Conservation (phyloP, 92 coral and sea anemone species). For the Porites divaricata region DNA sequence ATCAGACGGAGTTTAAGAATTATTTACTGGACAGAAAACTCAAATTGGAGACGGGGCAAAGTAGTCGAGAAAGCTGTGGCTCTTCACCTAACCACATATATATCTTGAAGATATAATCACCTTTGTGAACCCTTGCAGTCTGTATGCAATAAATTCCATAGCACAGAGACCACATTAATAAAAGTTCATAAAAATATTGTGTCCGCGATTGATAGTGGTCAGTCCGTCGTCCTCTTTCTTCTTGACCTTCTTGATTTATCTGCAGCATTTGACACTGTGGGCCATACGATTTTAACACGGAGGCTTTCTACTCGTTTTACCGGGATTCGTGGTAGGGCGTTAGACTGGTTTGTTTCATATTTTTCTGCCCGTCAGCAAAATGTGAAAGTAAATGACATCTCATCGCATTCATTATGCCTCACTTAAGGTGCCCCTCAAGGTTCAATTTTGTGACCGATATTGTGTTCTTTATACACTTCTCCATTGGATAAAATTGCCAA, state of each 20-base stretch:
- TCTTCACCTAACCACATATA: conserved; percentile 7
- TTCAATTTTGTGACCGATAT: neutral
- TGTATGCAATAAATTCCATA: neutral
- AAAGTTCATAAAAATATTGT: neutral
- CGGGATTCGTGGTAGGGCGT: conserved; percentile 35
- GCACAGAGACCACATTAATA: neutral
- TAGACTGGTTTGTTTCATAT: conserved; percentile 32
- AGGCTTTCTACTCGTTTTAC: no score
- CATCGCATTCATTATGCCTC: conserved; percentile 4
- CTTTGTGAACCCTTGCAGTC: no score
- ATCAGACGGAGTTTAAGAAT: conserved; percentile 45
- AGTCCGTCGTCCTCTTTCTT: neutral
- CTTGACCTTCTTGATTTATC: conserved; percentile 31
- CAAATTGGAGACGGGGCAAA: conserved; percentile 33
- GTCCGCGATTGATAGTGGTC: no score
- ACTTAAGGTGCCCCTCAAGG: neutral
- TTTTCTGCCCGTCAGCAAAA: neutral
- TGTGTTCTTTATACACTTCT: conserved; percentile 13
- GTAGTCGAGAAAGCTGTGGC: conserved; percentile 41
- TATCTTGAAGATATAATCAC: no score
- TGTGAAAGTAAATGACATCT: neutral
- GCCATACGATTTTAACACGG: no score
- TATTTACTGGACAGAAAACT: conserved; percentile 29
- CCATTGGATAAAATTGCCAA: conserved; percentile 10
- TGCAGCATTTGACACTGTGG: conserved; percentile 56